A percentile compares a stretch with the other conserved stretches of the same genome.
Evolutionary conservation across 2,888 invertebrate genomes (phyloP).

Genomic region (Agrochola lota): DNA sequence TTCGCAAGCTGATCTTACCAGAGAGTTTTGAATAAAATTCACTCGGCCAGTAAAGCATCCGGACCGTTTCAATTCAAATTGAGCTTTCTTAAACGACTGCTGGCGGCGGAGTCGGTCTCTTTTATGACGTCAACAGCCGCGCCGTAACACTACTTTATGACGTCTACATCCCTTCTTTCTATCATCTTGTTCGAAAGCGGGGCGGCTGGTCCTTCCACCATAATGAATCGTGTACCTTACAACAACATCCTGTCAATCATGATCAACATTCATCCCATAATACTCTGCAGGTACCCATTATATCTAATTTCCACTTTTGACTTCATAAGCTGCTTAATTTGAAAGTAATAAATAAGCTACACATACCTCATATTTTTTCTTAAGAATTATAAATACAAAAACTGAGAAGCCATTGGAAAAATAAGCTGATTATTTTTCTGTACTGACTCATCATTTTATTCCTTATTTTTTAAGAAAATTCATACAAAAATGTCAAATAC

Average conservation of each 20-base stretch:
- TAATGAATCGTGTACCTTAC: conserved; percentile 69
- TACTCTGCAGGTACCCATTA: background rate
- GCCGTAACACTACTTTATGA: conserved; percentile 84
- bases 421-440: conserved; percentile 70
- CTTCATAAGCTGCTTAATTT: conserved; percentile 54
- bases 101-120: conserved; percentile 74
- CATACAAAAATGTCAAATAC: conserved; percentile 32
- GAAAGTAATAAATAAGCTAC: conserved; percentile 61
- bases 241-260: conserved; percentile 44
- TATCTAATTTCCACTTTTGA: conserved; percentile 25
- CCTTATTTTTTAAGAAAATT: conserved; percentile 31
- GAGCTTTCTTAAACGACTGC: conserved; percentile 73
- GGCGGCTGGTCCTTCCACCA: conserved; percentile 73
- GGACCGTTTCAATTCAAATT: conserved; percentile 79
- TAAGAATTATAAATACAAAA: conserved; percentile 46
- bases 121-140: conserved; percentile 84
- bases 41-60: conserved; percentile 70
- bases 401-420: conserved; percentile 57
- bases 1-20: conserved; percentile 27
- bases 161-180: conserved; percentile 78
- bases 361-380: conserved; percentile 46
- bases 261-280: conserved; percentile 9
- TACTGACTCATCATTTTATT: conserved; percentile 51
- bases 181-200: conserved; percentile 82
- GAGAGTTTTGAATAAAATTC: conserved; percentile 71